Evolutionary conservation across 2,113 vertebrate genomes (phyloP), one percentile per base, ranked within the genome.

Genomic region (Tympanuchus pallidicinctus): DNA sequence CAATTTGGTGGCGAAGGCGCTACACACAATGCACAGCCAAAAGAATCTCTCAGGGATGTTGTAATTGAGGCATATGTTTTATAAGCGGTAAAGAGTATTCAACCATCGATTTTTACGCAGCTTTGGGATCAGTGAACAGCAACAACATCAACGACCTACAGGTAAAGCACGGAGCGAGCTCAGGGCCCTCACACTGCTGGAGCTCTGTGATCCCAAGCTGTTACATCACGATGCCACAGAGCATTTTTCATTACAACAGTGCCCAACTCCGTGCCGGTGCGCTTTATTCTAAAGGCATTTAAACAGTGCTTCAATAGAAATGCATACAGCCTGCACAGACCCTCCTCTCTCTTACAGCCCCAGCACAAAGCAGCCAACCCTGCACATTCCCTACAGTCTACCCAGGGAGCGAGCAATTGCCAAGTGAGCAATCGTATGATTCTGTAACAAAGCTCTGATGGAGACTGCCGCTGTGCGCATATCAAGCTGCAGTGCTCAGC

Each of bases 11-110:
- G 85, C 83, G 79, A 81, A 94, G 57, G 94, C 85, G 79, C 89
- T 73, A 88, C 11, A 93, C 75, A 80, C 78, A 94, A 75, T n/a
- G 88, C 91, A 94, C 80, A 94, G 61, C 6, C 60, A 50, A 74
- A 82, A 90, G 88, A 92, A 87, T 67, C 93, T 94, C 95, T 86
- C 88, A 73, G 85, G 82, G 90, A 10, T 38, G 32, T 86, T 95
- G 85, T 79, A 90, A 90, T 88, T 18, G 32, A 94, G 78, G 90
- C 72, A 66, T 24, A 70, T 0, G 71, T 64, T 94, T 93, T 92
- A 92, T 88, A 90, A 92, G 94, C 32, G 17, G 91, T 88, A 94
- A 91, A 93, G 86, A 61, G 77, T 4, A 64, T 92, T 71, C 88
- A 78, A 43, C 65, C 93, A 86, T 10, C 38, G 10, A 71, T 25